Conservation (phyloP, 2,797 vertebrate genomes). For the Aulostomus chinensis region DNA sequence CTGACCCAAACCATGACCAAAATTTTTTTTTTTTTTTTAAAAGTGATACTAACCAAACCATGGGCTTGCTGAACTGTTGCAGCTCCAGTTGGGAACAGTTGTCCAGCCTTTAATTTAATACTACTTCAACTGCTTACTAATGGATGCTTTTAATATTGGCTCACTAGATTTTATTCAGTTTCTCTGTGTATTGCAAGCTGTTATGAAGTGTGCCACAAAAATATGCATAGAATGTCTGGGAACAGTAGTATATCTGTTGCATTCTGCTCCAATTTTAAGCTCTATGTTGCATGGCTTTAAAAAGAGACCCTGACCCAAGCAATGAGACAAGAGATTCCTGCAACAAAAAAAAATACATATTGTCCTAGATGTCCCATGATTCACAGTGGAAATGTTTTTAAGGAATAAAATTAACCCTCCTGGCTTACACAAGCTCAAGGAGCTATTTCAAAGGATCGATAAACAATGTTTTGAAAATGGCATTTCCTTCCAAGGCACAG, state of each 20-base stretch:
- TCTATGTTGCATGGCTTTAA: not conserved
- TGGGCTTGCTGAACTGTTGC: no score
- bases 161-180: not conserved
- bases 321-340: not conserved
- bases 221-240: no score
- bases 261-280: not conserved
- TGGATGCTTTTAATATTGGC: no score
- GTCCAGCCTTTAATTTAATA: no score
- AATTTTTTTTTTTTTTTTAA: no score
- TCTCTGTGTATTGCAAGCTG: not conserved
- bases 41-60: no score
- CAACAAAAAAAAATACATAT: not conserved
- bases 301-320: not conserved
- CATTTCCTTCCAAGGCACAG: constrained; percentile 1
- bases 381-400: not conserved
- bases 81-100: no score
- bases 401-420: not conserved
- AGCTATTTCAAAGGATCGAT: constrained; percentile 24
- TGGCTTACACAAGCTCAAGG: not conserved
- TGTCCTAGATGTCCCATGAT: not conserved
- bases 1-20: no score
- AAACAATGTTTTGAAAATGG: constrained; percentile 5
- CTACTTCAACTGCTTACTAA: no score
- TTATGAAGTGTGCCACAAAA: not conserved
- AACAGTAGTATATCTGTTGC: not conserved